phyloP scores from a whole-genome alignment of 2,888 invertebrate genomes.

The Bedellia somnulentella region DNA sequence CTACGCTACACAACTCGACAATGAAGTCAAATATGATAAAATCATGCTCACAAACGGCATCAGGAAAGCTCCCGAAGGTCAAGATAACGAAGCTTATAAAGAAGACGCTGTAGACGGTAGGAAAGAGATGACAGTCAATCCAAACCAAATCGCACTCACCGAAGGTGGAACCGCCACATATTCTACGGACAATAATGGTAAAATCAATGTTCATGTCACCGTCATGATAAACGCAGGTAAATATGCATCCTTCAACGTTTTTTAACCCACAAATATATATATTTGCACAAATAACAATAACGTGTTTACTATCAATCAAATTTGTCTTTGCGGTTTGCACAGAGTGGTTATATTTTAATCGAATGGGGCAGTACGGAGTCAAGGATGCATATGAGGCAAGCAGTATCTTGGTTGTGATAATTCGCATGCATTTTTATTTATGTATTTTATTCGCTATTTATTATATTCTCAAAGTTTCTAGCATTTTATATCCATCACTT shows the following conservation, averaged over 20 bases:
- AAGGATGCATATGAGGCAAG: slow-evolving; percentile 62
- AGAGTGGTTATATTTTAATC: neutral
- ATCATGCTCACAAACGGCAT: slow-evolving; percentile 48
- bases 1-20: slow-evolving; percentile 36
- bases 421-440: too few species aligned
- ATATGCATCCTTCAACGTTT: slow-evolving; percentile 50
- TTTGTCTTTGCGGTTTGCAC: too few species aligned
- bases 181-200: slow-evolving; percentile 78
- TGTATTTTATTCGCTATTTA: too few species aligned
- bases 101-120: slow-evolving; percentile 64
- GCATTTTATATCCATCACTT: too few species aligned
- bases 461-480: too few species aligned
- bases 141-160: slow-evolving; percentile 48
- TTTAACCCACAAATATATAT: slow-evolving; percentile 17
- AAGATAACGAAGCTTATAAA: slow-evolving; percentile 73
- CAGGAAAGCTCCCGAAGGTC: slow-evolving; percentile 77
- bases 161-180: slow-evolving; percentile 60
- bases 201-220: slow-evolving; percentile 86
- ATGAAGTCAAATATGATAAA: slow-evolving; percentile 26
- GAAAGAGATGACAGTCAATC: slow-evolving; percentile 49
- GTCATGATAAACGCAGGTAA: slow-evolving; percentile 79
- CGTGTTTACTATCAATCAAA: neutral
- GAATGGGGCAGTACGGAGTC: slow-evolving; percentile 12
- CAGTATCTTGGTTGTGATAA: slow-evolving; percentile 24
- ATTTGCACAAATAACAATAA: slow-evolving; percentile 1